Evolutionary conservation across 2,113 vertebrate species (phyloP).

Genomic region (Turdus rufiventris): DNA sequence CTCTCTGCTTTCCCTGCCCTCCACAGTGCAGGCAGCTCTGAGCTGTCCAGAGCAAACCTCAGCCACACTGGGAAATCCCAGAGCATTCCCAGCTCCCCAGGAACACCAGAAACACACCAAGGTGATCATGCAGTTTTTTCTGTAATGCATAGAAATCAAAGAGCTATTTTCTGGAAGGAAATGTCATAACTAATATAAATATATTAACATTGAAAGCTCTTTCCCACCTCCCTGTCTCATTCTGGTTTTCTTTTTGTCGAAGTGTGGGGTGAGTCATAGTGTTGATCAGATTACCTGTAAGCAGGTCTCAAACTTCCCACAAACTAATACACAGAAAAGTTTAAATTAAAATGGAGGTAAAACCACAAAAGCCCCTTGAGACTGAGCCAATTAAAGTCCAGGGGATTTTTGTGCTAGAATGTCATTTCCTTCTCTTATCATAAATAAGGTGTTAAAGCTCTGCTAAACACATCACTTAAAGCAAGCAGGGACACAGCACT

Average conservation of each 20-base stretch:
- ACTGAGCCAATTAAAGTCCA: background rate
- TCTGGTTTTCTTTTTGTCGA: background rate
- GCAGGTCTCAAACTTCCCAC: slow-evolving; percentile 5
- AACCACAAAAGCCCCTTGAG: background rate
- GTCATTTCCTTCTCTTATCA: slow-evolving; percentile 32
- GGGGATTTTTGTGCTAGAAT: slow-evolving; percentile 45
- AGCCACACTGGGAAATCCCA: background rate
- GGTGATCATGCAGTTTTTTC: background rate
- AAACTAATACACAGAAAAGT: background rate
- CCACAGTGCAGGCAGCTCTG: too few species aligned
- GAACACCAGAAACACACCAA: background rate
- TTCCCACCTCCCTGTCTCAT: background rate
- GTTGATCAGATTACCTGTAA: slow-evolving; percentile 40
- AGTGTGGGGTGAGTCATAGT: background rate
- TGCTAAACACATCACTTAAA: background rate
- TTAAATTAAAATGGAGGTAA: background rate
- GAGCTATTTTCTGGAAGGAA: background rate
- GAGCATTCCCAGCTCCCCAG: background rate
- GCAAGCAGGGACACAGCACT: background rate
- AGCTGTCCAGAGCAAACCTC: background rate
- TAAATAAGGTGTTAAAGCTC: slow-evolving; percentile 9
- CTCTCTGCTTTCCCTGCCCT: background rate
- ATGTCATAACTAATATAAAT: background rate
- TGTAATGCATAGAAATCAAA: background rate
- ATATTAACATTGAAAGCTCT: background rate